Evolutionary conservation across 2,113 vertebrate species (phyloP), one percentile per base, ranked within the genome.

Genomic region (Tringa solitaria): DNA sequence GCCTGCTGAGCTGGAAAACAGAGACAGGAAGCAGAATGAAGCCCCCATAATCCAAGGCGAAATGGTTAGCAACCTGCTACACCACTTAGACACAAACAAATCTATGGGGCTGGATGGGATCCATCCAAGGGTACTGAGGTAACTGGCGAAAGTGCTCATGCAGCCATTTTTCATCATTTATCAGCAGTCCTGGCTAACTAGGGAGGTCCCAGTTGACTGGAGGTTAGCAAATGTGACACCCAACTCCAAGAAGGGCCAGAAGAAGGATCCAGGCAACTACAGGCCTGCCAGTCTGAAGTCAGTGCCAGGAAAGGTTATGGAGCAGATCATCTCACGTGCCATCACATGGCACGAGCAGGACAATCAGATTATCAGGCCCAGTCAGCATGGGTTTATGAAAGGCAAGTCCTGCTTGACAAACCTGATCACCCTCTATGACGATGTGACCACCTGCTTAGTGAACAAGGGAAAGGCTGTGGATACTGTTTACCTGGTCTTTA

Each of bases 271-370:
- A 1, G 60, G 30, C 8, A 53, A n/a, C 46, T 33, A 22, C 13
- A n/a, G 23, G 13, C 30, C 24, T 53, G 37, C 27, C 76, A 21
- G 37, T 4, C 37, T 64, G 37, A n/a, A 37, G 37, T 43, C 5
- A 2, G 76, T 64, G 28, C 46, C 4, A 3, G 12, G 48, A 23
- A 53, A 64, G 18, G 6, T 27, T 27, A 21, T 33, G 35, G 46
- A 51, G 22, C 17, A 27, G 59, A 3, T 51, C 46, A n/a, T 33
- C 28, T 6, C 21, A 35, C 16, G 4, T 53, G 30, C 30, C 35
- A 78, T 39, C 12, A 51, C 7, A 2, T 0, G 1, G 23, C 37
- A n/a, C 1, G 2, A 43, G 21, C 8, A 13, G 13, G 23, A 41
- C 18, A 79, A 41, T 10, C 30, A 15, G 23, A 10, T 15, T 8